Conservation (phyloP, 2,113 vertebrate species). For the Chamaetylas fuelleborni region DNA sequence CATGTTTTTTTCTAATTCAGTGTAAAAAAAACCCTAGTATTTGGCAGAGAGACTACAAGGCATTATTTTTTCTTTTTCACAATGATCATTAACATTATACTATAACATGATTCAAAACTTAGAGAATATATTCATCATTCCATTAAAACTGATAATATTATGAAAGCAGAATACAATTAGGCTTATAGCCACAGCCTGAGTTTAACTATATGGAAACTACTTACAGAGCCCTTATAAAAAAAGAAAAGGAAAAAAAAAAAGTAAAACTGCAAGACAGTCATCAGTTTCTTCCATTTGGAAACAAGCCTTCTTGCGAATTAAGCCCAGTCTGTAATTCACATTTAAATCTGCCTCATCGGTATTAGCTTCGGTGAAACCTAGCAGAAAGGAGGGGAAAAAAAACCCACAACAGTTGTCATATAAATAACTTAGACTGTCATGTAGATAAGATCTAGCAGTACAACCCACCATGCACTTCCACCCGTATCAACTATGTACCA, state of each 20-base stretch:
- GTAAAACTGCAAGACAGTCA: conserved; percentile 25
- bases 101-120: neutral
- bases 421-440: neutral
- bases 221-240: neutral
- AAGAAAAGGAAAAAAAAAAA: neutral
- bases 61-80: neutral
- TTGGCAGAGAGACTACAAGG: conserved; percentile 39
- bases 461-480: neutral
- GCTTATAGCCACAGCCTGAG: neutral
- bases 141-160: conserved; percentile 38
- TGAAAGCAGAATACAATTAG: conserved; percentile 12
- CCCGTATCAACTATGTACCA: neutral
- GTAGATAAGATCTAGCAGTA: neutral
- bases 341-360: conserved; percentile 85
- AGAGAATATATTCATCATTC: conserved; percentile 10
- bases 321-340: conserved; percentile 25
- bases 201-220: conserved; percentile 49
- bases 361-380: conserved; percentile 89
- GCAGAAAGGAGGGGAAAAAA: neutral
- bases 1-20: neutral
- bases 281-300: neutral
- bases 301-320: conserved; percentile 12
- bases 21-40: neutral
- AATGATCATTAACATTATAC: neutral
- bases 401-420: neutral